Evolutionary conservation across 2,888 invertebrate genomes (phyloP).

Genomic region (Leptinotarsa haldemani): DNA sequence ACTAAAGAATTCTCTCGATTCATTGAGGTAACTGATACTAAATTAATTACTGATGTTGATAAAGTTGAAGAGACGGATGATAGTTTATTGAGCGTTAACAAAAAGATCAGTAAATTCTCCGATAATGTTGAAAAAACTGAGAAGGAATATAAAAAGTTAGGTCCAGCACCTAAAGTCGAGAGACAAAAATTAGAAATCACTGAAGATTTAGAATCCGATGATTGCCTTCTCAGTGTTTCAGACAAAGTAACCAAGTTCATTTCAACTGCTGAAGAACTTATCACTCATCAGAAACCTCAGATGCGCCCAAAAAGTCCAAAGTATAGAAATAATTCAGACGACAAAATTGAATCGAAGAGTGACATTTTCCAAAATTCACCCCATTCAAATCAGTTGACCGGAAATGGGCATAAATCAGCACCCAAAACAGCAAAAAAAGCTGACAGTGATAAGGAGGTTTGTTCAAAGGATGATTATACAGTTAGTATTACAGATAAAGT

Average conservation of each 20-base stretch:
- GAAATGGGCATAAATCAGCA: constrained; percentile 66
- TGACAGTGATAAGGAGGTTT: constrained; percentile 53
- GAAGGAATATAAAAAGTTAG: constrained; percentile 54
- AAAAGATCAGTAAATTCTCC: constrained; percentile 67
- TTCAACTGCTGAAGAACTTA: constrained; percentile 66
- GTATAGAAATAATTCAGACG: constrained; percentile 55
- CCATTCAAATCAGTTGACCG: background rate
- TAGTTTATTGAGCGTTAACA: constrained; percentile 70
- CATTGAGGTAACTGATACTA: constrained; percentile 55
- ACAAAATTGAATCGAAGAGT: constrained; percentile 65
- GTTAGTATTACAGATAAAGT: constrained; percentile 76
- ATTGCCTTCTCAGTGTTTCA: constrained; percentile 75
- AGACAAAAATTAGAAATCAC: constrained; percentile 69
- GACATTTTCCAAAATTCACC: constrained; percentile 56
- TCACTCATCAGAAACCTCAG: constrained; percentile 48
- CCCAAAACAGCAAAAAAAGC: constrained; percentile 54
- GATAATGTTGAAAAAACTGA: constrained; percentile 63
- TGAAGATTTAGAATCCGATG: constrained; percentile 71
- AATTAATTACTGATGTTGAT: constrained; percentile 59
- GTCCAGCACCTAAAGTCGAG: constrained; percentile 61
- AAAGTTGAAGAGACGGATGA: constrained; percentile 67
- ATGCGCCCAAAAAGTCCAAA: constrained; percentile 60
- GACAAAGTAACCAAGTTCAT: constrained; percentile 78
- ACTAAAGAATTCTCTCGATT: constrained; percentile 68
- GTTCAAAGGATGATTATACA: constrained; percentile 69